phyloP scores from a whole-genome alignment of 2,113 vertebrate species.

The Onychorhynchus coronatus region DNA sequence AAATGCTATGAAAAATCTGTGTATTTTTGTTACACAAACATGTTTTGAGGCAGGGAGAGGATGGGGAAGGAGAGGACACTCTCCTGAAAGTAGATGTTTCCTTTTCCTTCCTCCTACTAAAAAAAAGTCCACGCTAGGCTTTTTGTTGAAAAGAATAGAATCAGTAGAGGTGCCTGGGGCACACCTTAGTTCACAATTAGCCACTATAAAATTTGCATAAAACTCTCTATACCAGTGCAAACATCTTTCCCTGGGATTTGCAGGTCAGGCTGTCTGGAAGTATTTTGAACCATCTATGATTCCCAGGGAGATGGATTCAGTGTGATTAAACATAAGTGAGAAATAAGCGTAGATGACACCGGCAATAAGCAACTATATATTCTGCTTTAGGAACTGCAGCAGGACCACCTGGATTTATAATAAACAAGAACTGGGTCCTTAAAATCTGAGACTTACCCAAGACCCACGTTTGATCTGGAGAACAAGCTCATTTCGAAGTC shows the following conservation, averaged over 20 bases:
- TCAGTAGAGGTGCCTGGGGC: background rate
- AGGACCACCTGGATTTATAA: background rate
- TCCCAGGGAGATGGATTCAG: background rate
- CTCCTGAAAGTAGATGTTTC: background rate
- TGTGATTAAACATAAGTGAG: background rate
- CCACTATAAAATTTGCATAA: background rate
- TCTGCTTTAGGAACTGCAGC: background rate
- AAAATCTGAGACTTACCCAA: background rate
- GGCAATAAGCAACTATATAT: background rate
- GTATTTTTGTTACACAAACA: background rate
- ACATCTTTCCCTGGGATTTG: background rate
- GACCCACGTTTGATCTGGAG: background rate
- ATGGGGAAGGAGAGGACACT: background rate
- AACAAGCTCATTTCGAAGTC: background rate
- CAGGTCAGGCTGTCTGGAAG: background rate
- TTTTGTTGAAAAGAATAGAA: background rate
- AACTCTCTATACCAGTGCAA: background rate
- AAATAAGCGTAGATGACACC: background rate
- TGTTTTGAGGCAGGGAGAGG: background rate
- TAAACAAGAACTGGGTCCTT: background rate
- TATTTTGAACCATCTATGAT: background rate
- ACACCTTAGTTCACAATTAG: background rate
- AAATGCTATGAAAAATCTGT: background rate
- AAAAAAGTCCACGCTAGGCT: background rate
- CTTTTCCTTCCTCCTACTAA: rapidly evolving